phyloP scores from a whole-genome alignment of 2,113 vertebrate genomes.

The Ancistrus triradiatus region DNA sequence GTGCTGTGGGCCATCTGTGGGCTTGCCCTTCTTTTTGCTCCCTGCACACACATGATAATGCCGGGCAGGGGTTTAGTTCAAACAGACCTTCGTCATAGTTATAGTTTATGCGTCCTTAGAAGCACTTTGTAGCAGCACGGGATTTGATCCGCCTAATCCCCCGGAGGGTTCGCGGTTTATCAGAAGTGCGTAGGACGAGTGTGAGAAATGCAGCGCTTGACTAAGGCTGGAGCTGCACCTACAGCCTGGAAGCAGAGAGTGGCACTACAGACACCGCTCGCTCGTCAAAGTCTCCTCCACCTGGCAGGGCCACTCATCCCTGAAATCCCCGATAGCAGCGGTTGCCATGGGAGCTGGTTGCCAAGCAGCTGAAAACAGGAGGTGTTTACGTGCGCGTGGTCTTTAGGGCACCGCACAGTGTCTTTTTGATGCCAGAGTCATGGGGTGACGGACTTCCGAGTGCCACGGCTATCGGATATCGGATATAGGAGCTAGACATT shows the following conservation, averaged over 20 bases:
- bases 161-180: too few relatives aligned
- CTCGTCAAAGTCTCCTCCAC: constrained; percentile 19
- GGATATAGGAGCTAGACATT: too few relatives aligned
- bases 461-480: too few relatives aligned
- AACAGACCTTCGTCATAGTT: too few relatives aligned
- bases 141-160: too few relatives aligned
- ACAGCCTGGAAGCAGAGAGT: background rate
- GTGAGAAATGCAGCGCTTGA: too few relatives aligned
- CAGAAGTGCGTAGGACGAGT: too few relatives aligned
- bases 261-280: background rate
- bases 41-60: background rate
- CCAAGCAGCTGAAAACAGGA: constrained; percentile 54
- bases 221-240: too few relatives aligned
- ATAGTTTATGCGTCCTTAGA: too few relatives aligned
- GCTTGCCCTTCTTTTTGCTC: constrained; percentile 5
- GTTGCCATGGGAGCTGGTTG: constrained; percentile 72
- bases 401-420: constrained; percentile 39
- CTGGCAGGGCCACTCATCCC: constrained; percentile 22
- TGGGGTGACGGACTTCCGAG: constrained; percentile 30
- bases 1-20: constrained; percentile 47
- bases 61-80: background rate
- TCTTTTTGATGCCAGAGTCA: constrained; percentile 34
- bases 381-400: constrained; percentile 19
- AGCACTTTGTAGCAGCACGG: too few relatives aligned
- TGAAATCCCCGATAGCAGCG: constrained; percentile 48